phyloP scores from a whole-genome alignment of 2,888 invertebrate genomes.

The Seladonia tumulorum region DNA sequence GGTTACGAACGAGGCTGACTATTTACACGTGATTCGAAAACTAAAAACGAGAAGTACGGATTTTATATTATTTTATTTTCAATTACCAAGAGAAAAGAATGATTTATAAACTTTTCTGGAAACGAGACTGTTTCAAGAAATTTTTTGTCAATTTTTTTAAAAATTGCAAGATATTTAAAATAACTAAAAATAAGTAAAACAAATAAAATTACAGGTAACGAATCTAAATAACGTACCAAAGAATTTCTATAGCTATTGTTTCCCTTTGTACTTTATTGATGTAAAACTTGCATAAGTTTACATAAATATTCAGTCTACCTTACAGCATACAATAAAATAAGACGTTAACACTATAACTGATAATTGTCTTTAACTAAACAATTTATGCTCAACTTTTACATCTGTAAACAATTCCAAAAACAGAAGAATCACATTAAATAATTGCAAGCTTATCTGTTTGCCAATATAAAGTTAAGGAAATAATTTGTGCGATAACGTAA shows the following conservation, averaged over 20 bases:
- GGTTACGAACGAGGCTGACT: not conserved
- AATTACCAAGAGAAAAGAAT: not conserved
- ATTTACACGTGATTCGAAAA: not conserved
- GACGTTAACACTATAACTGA: no score
- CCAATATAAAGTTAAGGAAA: not conserved
- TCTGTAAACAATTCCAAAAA: no score
- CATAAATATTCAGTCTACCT: no score
- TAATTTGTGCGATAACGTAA: not conserved
- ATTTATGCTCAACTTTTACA: no score
- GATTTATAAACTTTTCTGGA: not conserved
- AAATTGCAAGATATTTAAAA: not conserved
- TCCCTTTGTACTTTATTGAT: no score
- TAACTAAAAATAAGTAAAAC: not conserved
- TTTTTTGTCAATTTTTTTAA: not conserved
- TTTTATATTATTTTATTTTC: not conserved
- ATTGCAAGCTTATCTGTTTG: not conserved
- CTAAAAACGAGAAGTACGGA: not conserved
- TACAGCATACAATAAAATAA: no score
- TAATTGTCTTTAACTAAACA: no score
- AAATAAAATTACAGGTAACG: no score
- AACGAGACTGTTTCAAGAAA: not conserved
- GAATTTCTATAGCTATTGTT: no score
- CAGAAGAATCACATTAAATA: no score
- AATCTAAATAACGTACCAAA: no score
- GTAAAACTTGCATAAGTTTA: no score